A percentile compares a stretch with the other conserved stretches of the same genome.
These are phyloP conservation scores for Willisornis vidua DNA, from an alignment of 2,113 vertebrate genomes.

Conservation along the genomic window DNA sequence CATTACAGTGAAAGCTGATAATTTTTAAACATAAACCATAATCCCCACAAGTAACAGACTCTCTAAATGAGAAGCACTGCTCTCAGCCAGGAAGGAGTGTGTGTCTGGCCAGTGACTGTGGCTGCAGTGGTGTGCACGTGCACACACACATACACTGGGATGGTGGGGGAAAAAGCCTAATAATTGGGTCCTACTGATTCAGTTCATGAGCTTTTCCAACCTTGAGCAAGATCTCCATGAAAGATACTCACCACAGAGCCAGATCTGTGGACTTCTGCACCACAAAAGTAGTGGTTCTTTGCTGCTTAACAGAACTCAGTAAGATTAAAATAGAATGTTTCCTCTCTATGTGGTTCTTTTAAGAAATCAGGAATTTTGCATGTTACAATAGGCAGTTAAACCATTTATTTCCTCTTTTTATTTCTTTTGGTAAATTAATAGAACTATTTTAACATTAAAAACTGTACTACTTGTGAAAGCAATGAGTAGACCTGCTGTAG, in stretches of 20 bases:
- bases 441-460: slow-evolving; percentile 11
- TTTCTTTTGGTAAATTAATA: slow-evolving; percentile 7
- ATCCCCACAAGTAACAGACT: neutral
- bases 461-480: neutral
- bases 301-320: slow-evolving; percentile 33
- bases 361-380: slow-evolving; percentile 50
- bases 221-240: slow-evolving; percentile 44
- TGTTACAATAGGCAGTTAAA: slow-evolving; percentile 18
- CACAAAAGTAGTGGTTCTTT: slow-evolving; percentile 53
- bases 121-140: neutral
- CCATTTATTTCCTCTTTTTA: neutral
- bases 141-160: neutral
- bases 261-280: slow-evolving; percentile 53
- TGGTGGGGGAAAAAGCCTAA: neutral
- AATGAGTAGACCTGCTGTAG: neutral
- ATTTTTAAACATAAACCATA: neutral
- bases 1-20: neutral
- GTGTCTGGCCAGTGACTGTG: neutral
- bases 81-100: neutral
- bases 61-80: slow-evolving; percentile 17
- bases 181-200: slow-evolving; percentile 59
- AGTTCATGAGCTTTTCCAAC: slow-evolving; percentile 39
- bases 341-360: slow-evolving; percentile 2
- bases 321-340: slow-evolving; percentile 59
- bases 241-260: slow-evolving; percentile 45